Base-by-base conservation (phyloP, 92 coral and sea anemone genomes). In the Pocillopora grandis region DNA sequence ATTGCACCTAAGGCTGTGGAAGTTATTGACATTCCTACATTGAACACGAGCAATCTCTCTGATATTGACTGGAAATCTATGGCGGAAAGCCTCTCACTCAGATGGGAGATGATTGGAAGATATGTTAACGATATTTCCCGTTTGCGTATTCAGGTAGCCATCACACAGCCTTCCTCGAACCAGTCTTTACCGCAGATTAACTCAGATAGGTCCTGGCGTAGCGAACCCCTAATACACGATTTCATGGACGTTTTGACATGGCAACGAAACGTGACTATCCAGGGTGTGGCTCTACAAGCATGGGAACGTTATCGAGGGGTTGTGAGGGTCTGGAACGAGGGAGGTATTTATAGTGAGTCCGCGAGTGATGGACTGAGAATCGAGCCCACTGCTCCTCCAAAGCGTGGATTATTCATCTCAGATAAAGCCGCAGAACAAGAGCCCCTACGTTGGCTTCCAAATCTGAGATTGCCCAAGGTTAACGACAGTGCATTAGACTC, bases 31-130 rank as follows among this genome's bases (percentile, higher is more conserved):
- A 72, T 86, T 63, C 82, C 87, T 18, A 82, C 58, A 17, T 72
- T 78, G 14, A 90, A 90, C 59, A 19, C 72, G 20, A 88, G 88
- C 33, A 86, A 87, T 37, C 20, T 64, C 12, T 58, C 93, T 4
- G 98, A 97, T 78, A 90, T 94, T 5, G 99, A 97, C 83, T 97
- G 95, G 94, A 90, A 89, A 80, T 89, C 97, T 23, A 91, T 83
- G 85, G 88, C 71, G 89, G 80, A 94, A 83, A 88, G 90, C 37
- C 84, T 97, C 48, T 84, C 93, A 14, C 76, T 97, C 56, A 87
- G 90, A 12, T 97, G 98, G 98, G 87, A 87, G 56, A 61, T 91
- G n/a, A 78, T 92, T 62, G 95, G 91, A 69, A 83, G 68, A 23
- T 90, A 88, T 49, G 60, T 87, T 16, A 75, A 85, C 23, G 93